Conservation (phyloP, 2,888 invertebrate species). For the Spodoptera exigua region DNA sequence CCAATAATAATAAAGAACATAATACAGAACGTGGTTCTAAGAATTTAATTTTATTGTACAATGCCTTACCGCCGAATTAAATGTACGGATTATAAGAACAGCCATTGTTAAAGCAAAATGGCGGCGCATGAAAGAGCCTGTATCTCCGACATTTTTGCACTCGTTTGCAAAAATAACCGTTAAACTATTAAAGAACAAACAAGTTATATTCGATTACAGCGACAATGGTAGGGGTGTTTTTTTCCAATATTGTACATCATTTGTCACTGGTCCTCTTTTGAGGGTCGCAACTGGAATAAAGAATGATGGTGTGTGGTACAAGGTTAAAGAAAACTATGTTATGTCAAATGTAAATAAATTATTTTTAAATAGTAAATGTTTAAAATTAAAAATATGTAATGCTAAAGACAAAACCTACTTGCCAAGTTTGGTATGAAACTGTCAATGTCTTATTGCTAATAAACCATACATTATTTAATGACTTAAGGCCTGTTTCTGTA, state of each 20-base stretch:
- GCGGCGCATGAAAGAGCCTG: conserved; percentile 15
- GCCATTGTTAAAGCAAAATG: conserved; percentile 23
- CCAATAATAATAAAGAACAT: too few relatives aligned
- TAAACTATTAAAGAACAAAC: conserved; percentile 73
- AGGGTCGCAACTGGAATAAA: conserved; percentile 75
- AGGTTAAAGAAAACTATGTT: conserved; percentile 19
- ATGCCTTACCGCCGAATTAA: neutral
- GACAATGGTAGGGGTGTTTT: conserved; percentile 74
- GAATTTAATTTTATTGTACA: neutral
- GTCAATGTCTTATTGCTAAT: too few relatives aligned
- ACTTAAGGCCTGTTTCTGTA: too few relatives aligned
- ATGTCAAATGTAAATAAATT: too few relatives aligned
- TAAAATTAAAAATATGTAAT: neutral
- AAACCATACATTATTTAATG: too few relatives aligned
- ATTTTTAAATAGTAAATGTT: too few relatives aligned
- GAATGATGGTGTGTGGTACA: conserved; percentile 62
- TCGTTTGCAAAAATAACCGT: conserved; percentile 64
- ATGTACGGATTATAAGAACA: neutral
- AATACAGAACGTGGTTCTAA: too few relatives aligned
- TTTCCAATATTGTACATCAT: conserved; percentile 84
- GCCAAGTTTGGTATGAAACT: neutral
- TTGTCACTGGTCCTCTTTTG: conserved; percentile 79
- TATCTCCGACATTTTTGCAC: conserved; percentile 37
- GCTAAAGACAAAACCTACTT: neutral
- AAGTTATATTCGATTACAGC: conserved; percentile 65